Percentiles rank a stretch among this genome's conserved stretches.
Conservation (phyloP, 2,113 vertebrate genomes). For the Ascaphus truei region DNA sequence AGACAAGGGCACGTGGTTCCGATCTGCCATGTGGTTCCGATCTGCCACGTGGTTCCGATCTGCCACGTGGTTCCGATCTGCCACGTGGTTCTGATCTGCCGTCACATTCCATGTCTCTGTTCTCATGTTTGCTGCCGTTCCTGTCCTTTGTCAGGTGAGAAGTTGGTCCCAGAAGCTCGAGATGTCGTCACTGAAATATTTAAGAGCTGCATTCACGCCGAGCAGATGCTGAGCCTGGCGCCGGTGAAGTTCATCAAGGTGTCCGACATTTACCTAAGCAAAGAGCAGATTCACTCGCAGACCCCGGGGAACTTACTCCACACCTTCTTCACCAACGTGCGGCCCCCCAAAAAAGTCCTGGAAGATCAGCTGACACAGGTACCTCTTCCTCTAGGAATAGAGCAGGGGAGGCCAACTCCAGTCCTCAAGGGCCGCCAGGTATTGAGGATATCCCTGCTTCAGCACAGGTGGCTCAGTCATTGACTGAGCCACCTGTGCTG, state of each 20-base stretch:
- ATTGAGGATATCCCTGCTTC: too few species aligned
- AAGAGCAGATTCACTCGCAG: slow-evolving; percentile 95
- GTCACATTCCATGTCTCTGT: not conserved
- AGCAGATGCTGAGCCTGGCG: slow-evolving; percentile 89
- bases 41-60: too few species aligned
- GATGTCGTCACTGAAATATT: slow-evolving; percentile 93
- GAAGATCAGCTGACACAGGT: slow-evolving; percentile 97
- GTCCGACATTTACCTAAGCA: slow-evolving; percentile 93
- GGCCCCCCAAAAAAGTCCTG: slow-evolving; percentile 89
- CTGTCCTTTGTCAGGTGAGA: slow-evolving; percentile 70
- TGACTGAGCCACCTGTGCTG: too few species aligned
- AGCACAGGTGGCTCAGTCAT: too few species aligned
- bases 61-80: too few species aligned
- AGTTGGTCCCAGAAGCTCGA: slow-evolving; percentile 81
- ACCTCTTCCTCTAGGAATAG: too few species aligned
- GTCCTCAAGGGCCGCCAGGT: too few species aligned
- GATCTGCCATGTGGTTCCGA: too few species aligned
- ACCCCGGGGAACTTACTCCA: slow-evolving; percentile 91
- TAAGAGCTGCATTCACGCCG: slow-evolving; percentile 89
- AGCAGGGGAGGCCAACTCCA: too few species aligned
- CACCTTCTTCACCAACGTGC: slow-evolving; percentile 89
- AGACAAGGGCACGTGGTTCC: too few species aligned
- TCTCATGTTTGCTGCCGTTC: not conserved
- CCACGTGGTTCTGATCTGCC: too few species aligned
- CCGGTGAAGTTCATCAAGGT: slow-evolving; percentile 87